phyloP scores from a whole-genome alignment of 2,797 vertebrate species.

The Enteromius paludinosus region DNA sequence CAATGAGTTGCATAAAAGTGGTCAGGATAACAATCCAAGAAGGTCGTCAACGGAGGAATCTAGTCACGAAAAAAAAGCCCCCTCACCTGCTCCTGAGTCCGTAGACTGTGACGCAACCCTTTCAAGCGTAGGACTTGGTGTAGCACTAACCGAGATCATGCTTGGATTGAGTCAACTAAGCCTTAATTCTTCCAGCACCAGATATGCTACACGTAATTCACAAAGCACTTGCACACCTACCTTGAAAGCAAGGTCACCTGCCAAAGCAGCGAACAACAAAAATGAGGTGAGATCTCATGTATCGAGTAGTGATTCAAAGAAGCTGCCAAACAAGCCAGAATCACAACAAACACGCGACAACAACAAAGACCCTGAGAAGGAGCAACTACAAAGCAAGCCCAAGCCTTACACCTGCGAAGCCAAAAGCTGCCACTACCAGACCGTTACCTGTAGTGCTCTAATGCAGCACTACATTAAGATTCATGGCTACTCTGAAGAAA shows the following conservation, averaged over 20 bases:
- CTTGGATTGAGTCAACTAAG: slow-evolving; percentile 87
- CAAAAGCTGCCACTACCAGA: slow-evolving; percentile 86
- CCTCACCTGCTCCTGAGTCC: slow-evolving; percentile 36
- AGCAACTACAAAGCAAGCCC: slow-evolving; percentile 55
- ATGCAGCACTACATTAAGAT: slow-evolving; percentile 89
- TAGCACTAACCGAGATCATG: slow-evolving; percentile 86
- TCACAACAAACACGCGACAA: neutral
- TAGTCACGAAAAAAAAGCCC: slow-evolving; percentile 63
- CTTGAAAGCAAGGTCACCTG: slow-evolving; percentile 76
- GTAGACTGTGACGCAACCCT: slow-evolving; percentile 46
- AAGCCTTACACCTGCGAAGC: slow-evolving; percentile 91
- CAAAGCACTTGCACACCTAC: slow-evolving; percentile 75
- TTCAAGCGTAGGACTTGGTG: slow-evolving; percentile 70
- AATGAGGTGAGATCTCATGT: slow-evolving; percentile 28
- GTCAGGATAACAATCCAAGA: slow-evolving; percentile 62
- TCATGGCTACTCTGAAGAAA: slow-evolving; percentile 85
- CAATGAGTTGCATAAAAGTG: slow-evolving; percentile 71
- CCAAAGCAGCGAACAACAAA: slow-evolving; percentile 63
- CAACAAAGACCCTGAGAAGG: slow-evolving; percentile 1
- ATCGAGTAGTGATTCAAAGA: slow-evolving; percentile 25
- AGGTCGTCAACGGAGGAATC: slow-evolving; percentile 47
- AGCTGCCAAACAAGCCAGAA: slow-evolving; percentile 30
- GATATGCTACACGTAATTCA: slow-evolving; percentile 37
- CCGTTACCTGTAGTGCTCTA: slow-evolving; percentile 89
- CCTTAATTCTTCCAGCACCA: slow-evolving; percentile 78